Base-by-base conservation (phyloP, 2,113 vertebrate species). In the Cephalophus harveyi region DNA sequence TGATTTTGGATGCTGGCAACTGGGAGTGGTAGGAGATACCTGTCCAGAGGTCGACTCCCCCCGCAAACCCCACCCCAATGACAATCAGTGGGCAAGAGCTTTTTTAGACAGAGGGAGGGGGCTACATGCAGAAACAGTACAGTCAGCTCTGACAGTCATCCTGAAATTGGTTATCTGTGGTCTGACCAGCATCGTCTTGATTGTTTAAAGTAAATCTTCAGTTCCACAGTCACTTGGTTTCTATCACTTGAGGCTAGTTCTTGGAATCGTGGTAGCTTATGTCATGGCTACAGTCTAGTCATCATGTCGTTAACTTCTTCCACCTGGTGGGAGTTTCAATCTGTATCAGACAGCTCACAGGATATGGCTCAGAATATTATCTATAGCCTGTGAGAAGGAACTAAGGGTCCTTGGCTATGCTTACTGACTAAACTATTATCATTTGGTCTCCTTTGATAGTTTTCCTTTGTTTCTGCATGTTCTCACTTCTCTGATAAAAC, bases 51-150 rank as follows among this genome's bases (percentile, higher is more conserved):
- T 27, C 1, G 6, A 76, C 71, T 43, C 71, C 71, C 64, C 2
- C 40, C 40, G n/a, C n/a, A 2, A 40, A 40, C 64, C 9, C 0
- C 17, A 0, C 10, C 40, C 2, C 36, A 12, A 25, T 43, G 71
- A 27, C 71, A 76, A 5, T 27, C 71, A 43, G 6, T 76, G 40
- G 71, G 23, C 40, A 27, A 43, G 36, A 43, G 71, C 71, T 76
- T 76, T 43, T 76, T 25, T 76, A 40, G 21, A 43, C 23, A 43
- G 71, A 43, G 10, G 12, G 71, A 43, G 71, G 23, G 71, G 23
- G 71, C 40, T 76, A 43, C 71, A 43, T 3, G 36, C 71, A 76
- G 21, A 74, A 74, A 74, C 21, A 74, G 21, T 40, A 43, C 36
- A 43, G 36, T 43, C 71, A 74, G 3, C 23, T 43, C 23, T 27